Percentiles rank a stretch among this genome's conserved stretches.
phyloP scores from a whole-genome alignment of 2,113 vertebrate genomes.

The Platycercus adscitus region DNA sequence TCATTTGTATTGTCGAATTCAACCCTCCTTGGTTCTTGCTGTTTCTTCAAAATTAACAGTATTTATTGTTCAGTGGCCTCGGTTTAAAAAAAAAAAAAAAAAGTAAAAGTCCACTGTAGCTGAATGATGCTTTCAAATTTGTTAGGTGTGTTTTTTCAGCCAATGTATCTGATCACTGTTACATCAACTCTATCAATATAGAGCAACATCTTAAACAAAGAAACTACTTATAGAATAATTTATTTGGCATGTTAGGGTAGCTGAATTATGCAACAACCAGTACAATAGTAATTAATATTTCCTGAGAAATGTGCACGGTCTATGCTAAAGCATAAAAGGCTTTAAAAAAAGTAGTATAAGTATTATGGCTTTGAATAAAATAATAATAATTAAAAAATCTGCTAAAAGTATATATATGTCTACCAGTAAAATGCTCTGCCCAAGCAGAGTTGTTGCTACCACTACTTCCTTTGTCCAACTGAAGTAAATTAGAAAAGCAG shows the following conservation, averaged over 20 bases:
- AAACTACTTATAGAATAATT: neutral
- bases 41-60: neutral
- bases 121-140: neutral
- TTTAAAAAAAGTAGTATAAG: neutral
- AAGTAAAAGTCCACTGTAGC: neutral
- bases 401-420: neutral
- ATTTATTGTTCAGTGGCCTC: neutral
- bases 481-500: neutral
- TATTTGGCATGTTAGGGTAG: neutral
- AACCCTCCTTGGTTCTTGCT: neutral
- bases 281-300: neutral
- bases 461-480: neutral
- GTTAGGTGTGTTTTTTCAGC: neutral
- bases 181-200: neutral
- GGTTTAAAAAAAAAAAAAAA: neutral
- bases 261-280: neutral
- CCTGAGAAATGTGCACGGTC: neutral
- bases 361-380: neutral
- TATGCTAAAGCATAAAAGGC: neutral
- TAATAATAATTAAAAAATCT: neutral
- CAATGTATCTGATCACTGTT: neutral
- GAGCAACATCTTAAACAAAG: neutral
- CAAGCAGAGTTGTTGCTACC: neutral
- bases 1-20: fast-evolving
- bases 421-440: neutral